Evolutionary conservation across 1,140 invertebrate genomes (phyloP), one percentile per base, ranked within the genome.

Genomic region (Drosophila gunungcola): DNA sequence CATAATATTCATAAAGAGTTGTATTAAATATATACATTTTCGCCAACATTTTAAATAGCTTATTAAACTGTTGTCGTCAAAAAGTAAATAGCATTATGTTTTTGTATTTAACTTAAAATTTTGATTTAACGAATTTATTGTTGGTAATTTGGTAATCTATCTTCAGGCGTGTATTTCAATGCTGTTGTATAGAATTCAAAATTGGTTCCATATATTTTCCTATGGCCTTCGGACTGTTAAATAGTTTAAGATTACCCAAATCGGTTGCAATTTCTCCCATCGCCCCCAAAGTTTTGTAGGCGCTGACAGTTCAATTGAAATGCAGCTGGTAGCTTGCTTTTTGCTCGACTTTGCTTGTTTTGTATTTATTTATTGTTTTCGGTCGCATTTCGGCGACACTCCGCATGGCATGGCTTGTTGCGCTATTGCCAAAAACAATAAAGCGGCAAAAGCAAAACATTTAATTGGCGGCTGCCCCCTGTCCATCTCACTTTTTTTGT

Each of bases 391-490:
- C 51, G 49, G 51, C 49, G 29, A 69, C 65, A 52, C 46, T 52
- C 27, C 25, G 53, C 53, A 16, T 53, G 29, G 53, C 53, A 16
- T 53, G 29, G 57, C 56, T 45, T 68, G 65, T 63, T 55, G 60
- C 67, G 52, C 61, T 55, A 48, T 48, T 54, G 52, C 58, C 42
- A 52, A 52, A 67, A 52, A 27, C 39, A 41, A 45, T 45, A 57
- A 42, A 42, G 41, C 55, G 56, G 43, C 42, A n/a, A 10, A 34
- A 27, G 56, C 32, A 43, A 68, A 58, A 39, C 46, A 68, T 68
- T 68, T 61, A 68, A 68, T 61, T 68, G 64, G 56, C 64, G 64
- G 45, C 64, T 51, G 21, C 55, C 55, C 54, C 42, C 27, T 46
- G 51, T 34, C 39, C 49, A 46, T 46, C 43, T 46, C 49, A 51